phyloP scores from a whole-genome alignment of 1,140 invertebrate genomes.

The Sycophaga agraensis region DNA sequence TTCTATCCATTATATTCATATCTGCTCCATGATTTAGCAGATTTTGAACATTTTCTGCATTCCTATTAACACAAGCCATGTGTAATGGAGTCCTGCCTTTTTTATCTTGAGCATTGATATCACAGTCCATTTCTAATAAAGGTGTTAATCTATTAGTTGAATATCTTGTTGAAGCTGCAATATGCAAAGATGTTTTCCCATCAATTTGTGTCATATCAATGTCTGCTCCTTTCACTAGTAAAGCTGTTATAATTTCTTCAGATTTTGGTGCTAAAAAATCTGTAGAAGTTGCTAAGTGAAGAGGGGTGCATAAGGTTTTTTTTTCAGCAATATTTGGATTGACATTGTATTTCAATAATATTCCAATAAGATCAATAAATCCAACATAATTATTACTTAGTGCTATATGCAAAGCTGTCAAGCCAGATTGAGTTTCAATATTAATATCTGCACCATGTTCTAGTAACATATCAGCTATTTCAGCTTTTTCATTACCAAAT shows the following conservation, averaged over 20 bases:
- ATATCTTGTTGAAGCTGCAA: conserved; percentile 8
- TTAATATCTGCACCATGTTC: conserved; percentile 2
- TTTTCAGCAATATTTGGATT: conserved; percentile 4
- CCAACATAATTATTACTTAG: neutral
- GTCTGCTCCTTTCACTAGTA: neutral
- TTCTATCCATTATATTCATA: conserved; percentile 7
- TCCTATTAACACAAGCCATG: conserved; percentile 15
- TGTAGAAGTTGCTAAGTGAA: conserved; percentile 1
- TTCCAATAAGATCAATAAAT: neutral
- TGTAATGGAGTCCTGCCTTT: conserved; percentile 8
- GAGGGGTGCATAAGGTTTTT: conserved; percentile 1
- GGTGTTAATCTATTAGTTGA: neutral
- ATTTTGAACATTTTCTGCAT: conserved; percentile 6
- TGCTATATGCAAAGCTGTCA: conserved; percentile 14
- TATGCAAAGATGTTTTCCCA: neutral
- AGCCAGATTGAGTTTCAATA: neutral
- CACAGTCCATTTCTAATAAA: neutral
- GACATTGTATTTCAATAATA: neutral
- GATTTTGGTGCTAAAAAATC: conserved; percentile 3
- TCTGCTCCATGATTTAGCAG: conserved; percentile 7
- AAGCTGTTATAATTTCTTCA: conserved; percentile 1
- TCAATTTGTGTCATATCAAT: neutral
- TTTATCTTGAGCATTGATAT: conserved; percentile 12
- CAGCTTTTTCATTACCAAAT: neutral
- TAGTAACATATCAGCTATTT: neutral